Percentiles rank a stretch among this genome's conserved stretches.
Conservation (phyloP, 2,888 invertebrate genomes). For the Oscheius sp. region DNA sequence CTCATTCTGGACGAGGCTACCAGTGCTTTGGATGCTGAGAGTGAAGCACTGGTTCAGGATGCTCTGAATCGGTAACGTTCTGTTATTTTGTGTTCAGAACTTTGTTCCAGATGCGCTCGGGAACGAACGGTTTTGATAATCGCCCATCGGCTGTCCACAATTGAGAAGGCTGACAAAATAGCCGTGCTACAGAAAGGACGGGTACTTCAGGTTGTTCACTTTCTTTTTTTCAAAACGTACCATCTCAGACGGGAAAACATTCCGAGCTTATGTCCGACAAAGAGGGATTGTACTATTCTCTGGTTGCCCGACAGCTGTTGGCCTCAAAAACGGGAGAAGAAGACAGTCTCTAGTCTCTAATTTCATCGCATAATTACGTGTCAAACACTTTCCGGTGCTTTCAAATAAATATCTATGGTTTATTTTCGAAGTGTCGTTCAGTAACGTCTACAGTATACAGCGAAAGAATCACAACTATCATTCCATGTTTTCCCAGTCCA, state of each 20-base stretch:
- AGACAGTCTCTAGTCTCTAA: too few relatives aligned
- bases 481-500: too few relatives aligned
- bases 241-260: conserved; percentile 65
- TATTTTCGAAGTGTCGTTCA: too few relatives aligned
- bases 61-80: conserved; percentile 50
- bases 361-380: too few relatives aligned
- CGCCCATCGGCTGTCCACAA: conserved; percentile 76
- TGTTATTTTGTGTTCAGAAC: neutral
- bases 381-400: too few relatives aligned
- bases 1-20: conserved; percentile 68
- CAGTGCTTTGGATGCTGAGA: conserved; percentile 62
- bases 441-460: too few relatives aligned
- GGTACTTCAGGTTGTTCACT: conserved; percentile 62
- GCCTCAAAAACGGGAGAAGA: conserved; percentile 39
- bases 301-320: conserved; percentile 59
- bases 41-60: conserved; percentile 62
- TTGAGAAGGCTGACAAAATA: conserved; percentile 75
- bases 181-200: conserved; percentile 71
- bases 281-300: conserved; percentile 55
- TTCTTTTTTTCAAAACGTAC: neutral
- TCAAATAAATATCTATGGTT: too few relatives aligned
- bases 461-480: too few relatives aligned
- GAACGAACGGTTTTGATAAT: conserved; percentile 76
- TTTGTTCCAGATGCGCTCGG: conserved; percentile 42
- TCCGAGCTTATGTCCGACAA: conserved; percentile 60